Evolutionary conservation across 2,888 invertebrate genomes (phyloP), one percentile per base, ranked within the genome.

Genomic region (Amphipyra tragopoginis): DNA sequence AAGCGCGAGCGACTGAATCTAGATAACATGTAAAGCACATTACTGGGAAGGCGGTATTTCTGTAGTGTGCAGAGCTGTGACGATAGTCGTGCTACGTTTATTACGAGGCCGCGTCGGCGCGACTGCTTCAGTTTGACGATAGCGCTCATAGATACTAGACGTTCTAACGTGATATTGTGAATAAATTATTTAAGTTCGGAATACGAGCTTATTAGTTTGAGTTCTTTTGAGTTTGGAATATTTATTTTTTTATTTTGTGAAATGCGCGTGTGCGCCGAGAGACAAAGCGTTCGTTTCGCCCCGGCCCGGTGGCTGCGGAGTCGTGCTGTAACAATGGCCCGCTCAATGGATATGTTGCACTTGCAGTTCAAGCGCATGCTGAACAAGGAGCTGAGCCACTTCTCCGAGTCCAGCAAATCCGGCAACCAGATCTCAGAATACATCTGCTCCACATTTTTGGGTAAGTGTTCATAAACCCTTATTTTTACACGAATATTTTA

Each of bases 341-440:
- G 91, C 77, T 93, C 92, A 89, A 89, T 94, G 80, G 92, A 93
- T 81, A 81, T 93, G 77, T 93, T 94, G 86, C 93, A 90, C 81
- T 90, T 92, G 81, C 97, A 99, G 99, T 99, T 99, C 96, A 99
- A 99, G 95, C 97, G 99, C 91, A 99, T 99, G 99, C 97, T 99
- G 93, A 99, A 99, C 96, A 98, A 99, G 96, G 99, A 99, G 95
- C 96, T 99, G 87, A 98, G 98, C 89, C 99, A 99, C 94, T 99
- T 99, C 95, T 99, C 99, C 75, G 99, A 99, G 94, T 99, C 99
- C 77, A 99, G 99, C 95, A 99, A 98, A 95, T 99, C 99, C 81
- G 99, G 99, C 87, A 99, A 99, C 95, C 99, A 99, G 96, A 99
- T 99, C 92, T 99, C 99, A 65, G 99, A 99, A 94, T 99, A 99